Evolutionary conservation across 2,113 vertebrate genomes (phyloP).

Genomic region (Calyptommatus sinebrachiatus): DNA sequence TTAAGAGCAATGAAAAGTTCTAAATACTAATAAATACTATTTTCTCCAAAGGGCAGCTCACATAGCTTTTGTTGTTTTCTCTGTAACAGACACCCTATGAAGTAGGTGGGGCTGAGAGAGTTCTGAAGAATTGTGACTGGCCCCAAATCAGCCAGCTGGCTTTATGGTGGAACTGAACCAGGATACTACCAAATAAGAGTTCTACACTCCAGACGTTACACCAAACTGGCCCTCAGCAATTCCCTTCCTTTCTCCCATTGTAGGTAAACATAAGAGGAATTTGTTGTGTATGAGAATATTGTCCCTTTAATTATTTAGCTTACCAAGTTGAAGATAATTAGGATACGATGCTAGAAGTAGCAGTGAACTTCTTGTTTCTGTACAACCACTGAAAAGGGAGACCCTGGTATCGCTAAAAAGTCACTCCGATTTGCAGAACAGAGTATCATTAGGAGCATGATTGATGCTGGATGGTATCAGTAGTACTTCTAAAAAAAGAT

Average conservation of each 20-base stretch:
- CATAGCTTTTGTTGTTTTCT: too few relatives aligned
- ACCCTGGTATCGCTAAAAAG: slow-evolving; percentile 44
- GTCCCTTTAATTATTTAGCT: slow-evolving; percentile 41
- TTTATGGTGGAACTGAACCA: too few relatives aligned
- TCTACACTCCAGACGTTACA: too few relatives aligned
- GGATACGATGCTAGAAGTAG: slow-evolving; percentile 30
- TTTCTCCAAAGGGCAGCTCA: too few relatives aligned
- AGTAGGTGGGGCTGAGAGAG: too few relatives aligned
- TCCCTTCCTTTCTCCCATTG: accelerated
- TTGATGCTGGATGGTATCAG: slow-evolving; percentile 35
- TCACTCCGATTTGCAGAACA: slow-evolving; percentile 1
- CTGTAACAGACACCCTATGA: too few relatives aligned
- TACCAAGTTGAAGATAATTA: slow-evolving; percentile 17
- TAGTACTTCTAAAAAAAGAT: slow-evolving; percentile 29
- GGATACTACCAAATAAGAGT: too few relatives aligned
- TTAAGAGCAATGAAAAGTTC: slow-evolving; percentile 20
- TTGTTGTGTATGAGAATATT: slow-evolving; percentile 13
- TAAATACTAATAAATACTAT: neutral
- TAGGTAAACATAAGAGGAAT: neutral
- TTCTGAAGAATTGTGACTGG: neutral
- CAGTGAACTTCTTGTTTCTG: slow-evolving; percentile 32
- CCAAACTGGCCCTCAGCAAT: too few relatives aligned
- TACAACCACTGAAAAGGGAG: slow-evolving; percentile 38
- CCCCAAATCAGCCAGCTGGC: too few relatives aligned
- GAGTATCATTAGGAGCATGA: slow-evolving; percentile 10